A percentile compares a stretch with the other conserved stretches of the same genome.
These are phyloP conservation scores for Erinaceus europaeus DNA, from an alignment of 2,113 vertebrate species.

Conservation along the genomic window DNA sequence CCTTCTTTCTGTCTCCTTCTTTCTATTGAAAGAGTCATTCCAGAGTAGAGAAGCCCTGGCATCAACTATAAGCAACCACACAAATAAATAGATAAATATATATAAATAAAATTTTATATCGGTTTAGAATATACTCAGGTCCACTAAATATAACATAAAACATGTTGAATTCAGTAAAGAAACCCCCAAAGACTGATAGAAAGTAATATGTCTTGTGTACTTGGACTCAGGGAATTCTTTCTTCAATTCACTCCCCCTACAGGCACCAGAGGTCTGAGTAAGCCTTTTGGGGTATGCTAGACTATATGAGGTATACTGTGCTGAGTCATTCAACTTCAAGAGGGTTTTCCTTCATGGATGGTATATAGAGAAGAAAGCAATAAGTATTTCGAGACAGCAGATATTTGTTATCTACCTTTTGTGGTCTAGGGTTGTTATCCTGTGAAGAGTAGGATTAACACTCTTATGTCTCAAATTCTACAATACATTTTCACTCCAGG, in stretches of 20 bases:
- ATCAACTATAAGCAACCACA: too few relatives aligned
- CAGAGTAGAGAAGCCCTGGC: too few relatives aligned
- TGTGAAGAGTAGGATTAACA: background rate
- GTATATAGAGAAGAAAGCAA: background rate
- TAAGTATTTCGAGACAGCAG: background rate
- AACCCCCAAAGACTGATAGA: background rate
- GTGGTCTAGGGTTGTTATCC: background rate
- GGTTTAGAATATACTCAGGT: background rate
- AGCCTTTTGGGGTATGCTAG: background rate
- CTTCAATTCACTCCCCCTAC: too few relatives aligned
- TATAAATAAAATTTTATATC: background rate
- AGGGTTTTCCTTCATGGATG: background rate
- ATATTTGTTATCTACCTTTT: background rate
- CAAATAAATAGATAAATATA: too few relatives aligned
- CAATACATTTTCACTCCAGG: background rate
- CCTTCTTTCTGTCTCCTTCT: too few relatives aligned
- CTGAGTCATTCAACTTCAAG: background rate
- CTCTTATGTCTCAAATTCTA: background rate
- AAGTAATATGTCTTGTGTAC: background rate
- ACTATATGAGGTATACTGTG: background rate
- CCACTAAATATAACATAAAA: background rate
- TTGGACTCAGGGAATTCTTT: background rate
- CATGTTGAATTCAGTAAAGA: background rate
- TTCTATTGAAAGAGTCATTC: too few relatives aligned
- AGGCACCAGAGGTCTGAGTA: background rate